phyloP scores from a whole-genome alignment of 2,113 vertebrate genomes.

The Upupa epops region DNA sequence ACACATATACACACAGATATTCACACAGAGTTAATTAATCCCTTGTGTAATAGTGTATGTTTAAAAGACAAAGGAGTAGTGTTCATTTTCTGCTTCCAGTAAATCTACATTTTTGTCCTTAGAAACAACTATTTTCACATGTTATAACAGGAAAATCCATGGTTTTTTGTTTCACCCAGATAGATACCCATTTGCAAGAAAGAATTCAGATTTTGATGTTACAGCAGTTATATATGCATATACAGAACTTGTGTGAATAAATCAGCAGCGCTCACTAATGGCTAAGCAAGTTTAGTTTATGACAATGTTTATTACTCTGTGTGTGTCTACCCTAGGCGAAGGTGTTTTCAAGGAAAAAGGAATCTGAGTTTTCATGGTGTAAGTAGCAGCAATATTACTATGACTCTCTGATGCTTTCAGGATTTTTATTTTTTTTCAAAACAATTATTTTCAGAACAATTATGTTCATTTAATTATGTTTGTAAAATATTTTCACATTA shows the following conservation, averaged over 20 bases:
- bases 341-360: neutral
- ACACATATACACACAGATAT: neutral
- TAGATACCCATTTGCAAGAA: neutral
- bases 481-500: neutral
- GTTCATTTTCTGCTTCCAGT: neutral
- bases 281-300: neutral
- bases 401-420: neutral
- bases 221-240: neutral
- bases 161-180: neutral
- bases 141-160: neutral
- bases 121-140: neutral
- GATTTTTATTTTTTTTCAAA: neutral
- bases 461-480: neutral
- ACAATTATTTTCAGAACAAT: neutral
- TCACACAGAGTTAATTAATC: neutral
- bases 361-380: neutral
- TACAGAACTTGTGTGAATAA: neutral
- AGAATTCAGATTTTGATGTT: neutral
- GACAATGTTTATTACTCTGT: neutral
- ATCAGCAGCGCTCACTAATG: neutral
- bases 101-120: neutral
- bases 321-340: neutral
- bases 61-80: neutral
- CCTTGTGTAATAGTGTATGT: neutral
- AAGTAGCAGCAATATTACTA: neutral